These are phyloP conservation scores for Stenichneumon culpator DNA, from an alignment of 2,888 invertebrate species.

Conservation along the genomic window DNA sequence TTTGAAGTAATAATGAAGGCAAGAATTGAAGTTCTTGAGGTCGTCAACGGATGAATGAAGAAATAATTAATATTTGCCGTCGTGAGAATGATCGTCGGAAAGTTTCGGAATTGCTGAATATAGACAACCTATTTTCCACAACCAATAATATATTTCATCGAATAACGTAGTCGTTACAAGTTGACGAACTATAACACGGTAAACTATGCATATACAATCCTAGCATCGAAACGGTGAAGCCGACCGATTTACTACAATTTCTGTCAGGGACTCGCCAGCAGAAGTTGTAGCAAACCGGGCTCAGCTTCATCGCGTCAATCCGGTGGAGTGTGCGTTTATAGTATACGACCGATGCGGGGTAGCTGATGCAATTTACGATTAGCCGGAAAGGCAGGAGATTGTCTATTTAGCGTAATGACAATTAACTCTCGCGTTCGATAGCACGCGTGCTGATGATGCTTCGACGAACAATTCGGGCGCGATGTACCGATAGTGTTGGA, in stretches of 20 bases:
- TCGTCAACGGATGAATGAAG: not conserved
- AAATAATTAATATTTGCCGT: constrained; percentile 22
- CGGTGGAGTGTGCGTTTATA: not conserved
- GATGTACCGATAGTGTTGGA: constrained; percentile 11
- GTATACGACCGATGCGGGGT: constrained; percentile 26
- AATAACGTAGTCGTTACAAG: constrained; percentile 59
- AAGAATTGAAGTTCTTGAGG: not conserved
- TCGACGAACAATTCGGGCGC: not conserved
- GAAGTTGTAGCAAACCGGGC: not conserved
- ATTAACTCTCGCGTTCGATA: constrained; percentile 59
- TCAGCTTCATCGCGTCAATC: not conserved
- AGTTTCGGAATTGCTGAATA: constrained; percentile 28
- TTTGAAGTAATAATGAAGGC: too few relatives aligned
- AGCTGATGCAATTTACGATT: constrained; percentile 65
- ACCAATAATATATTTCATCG: constrained; percentile 55
- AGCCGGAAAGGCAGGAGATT: constrained; percentile 67
- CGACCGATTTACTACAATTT: constrained; percentile 5
- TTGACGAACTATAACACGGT: constrained; percentile 46
- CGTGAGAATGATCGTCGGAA: not conserved
- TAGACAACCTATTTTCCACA: constrained; percentile 33
- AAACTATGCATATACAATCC: constrained; percentile 8
- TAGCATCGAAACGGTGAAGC: not conserved
- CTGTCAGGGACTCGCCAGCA: not conserved
- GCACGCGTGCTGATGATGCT: constrained; percentile 31
- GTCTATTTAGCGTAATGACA: constrained; percentile 66